A percentile compares a stretch with the other conserved stretches of the same genome.
Conservation (phyloP, 2,797 vertebrate species). For the Cottoperca gobio region DNA sequence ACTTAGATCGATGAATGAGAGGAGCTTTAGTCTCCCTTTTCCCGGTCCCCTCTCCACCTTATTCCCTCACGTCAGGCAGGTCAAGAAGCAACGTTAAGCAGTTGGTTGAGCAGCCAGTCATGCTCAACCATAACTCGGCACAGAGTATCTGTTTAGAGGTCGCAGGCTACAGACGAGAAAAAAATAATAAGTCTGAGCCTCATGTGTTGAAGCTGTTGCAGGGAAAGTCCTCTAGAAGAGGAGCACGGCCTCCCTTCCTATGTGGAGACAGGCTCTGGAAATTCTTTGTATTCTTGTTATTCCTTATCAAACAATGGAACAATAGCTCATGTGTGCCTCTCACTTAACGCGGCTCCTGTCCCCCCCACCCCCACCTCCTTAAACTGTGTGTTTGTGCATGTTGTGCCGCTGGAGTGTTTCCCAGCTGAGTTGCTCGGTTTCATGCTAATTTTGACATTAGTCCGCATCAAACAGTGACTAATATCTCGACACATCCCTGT, state of each 20-base stretch:
- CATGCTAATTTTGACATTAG: conserved; percentile 38
- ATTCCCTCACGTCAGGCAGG: conserved; percentile 50
- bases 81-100: conserved; percentile 54
- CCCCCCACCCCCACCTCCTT: conserved; percentile 27
- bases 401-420: conserved; percentile 31
- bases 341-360: conserved; percentile 61
- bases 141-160: conserved; percentile 50
- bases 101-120: conserved; percentile 47
- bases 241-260: conserved; percentile 75
- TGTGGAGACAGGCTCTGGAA: conserved; percentile 77
- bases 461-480: conserved; percentile 29
- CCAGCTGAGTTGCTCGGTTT: conserved; percentile 42
- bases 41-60: conserved; percentile 3
- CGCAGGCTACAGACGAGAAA: conserved; percentile 38
- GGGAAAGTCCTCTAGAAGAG: conserved; percentile 70
- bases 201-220: conserved; percentile 56
- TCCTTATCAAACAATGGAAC: conserved; percentile 86
- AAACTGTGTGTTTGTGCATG: conserved; percentile 53
- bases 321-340: conserved; percentile 78
- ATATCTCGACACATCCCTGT: conserved; percentile 19
- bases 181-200: conserved; percentile 41
- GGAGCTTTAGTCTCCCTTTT: conserved; percentile 32
- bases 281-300: conserved; percentile 85
- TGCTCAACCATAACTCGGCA: conserved; percentile 52
- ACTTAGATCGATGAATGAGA: conserved; percentile 30